Evolutionary conservation across 1,140 invertebrate species (phyloP), one percentile per base, ranked within the genome.

Genomic region (Delia radicum): DNA sequence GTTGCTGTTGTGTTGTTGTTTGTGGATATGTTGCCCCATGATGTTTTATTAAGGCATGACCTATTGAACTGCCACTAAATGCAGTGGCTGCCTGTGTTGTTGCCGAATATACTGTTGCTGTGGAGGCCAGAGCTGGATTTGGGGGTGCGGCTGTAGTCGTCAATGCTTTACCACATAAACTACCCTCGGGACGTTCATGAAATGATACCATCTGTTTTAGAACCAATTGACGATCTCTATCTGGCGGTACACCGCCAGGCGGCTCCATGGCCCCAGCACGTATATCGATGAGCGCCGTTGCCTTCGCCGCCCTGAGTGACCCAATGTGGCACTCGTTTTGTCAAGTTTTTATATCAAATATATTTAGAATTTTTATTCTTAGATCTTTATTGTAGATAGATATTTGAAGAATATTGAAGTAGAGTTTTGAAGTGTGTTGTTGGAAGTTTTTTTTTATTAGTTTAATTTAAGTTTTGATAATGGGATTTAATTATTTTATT

Each of bases 1-100:
- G 72, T 55, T 72, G 21, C 29, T 65, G 65, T 15, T 55, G 28
- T 10, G 67, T 65, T 63, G 62, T 31, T 28, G 76, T 75, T 33
- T 15, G 76, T n/a, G 76, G 31, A 26, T 62, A 28, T 55, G 75
- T 78, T 72, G 77, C 33, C 29, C 73, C 76, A 48, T 80, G 80
- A 27, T 82, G 79, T 72, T 77, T 78, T 37, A 65, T 31, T 65
- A 78, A 73, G 48, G 81, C 76, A 74, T 83, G 81, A 24, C 79
- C 79, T 13, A 82, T 74, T 3, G 80, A 80, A 10, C 78, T 82
- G 42, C 80, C 80, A 37, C 83, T 82, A 27, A 83, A 84, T 5
- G 80, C 80, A 21, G 81, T 84, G n/a, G 80, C 81, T 7, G 80
- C 82, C 33, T 82, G 82, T 2, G 81, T 83, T 0, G 82, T 82